Evolutionary conservation across 2,113 vertebrate species (phyloP), one percentile per base, ranked within the genome.

Genomic region (Hyla sarda): DNA sequence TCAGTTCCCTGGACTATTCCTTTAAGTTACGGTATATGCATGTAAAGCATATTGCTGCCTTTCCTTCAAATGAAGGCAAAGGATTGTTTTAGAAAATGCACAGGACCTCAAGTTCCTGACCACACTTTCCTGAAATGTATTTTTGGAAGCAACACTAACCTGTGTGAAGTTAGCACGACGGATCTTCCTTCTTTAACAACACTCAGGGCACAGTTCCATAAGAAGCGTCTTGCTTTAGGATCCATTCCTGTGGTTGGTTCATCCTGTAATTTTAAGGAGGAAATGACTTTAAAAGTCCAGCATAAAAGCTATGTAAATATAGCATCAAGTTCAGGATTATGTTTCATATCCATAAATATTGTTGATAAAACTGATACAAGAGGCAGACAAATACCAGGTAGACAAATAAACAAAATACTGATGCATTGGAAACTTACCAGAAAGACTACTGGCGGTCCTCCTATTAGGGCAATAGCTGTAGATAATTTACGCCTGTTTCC

Each of bases 181-280:
- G 97, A 99, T 90, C 98, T 94, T 1, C 98, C 97, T 89, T 97
- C 96, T 89, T 98, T 99, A 91, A 99, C 94, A 30, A 99, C 87
- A 82, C 96, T 97, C 77, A 96, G 94, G 88, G 98, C 98, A 71
- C 96, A 98, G 92, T 97, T 97, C 98, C 98, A 99, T 62, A 99
- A 89, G 45, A 99, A 98, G 23, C 98, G 93, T 30, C 97, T 96
- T 65, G 98, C 97, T 89, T 98, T 98, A 82, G 98, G 98, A 89
- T 99, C 98, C 98, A 99, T 99, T 10, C 98, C 98, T 1, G 98
- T 99, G 54, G 98, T 99, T 69, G 98, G 98, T 87, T 99, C 98
- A 88, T 99, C 98, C 98, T 99, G 88, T 75, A 87, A 91, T 82
- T 30, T n/a, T 50, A 30, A 81, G 81, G 19, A 86, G 6, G 17